A percentile compares a stretch with the other conserved stretches of the same genome.
Conservation (phyloP, 2,113 vertebrate species). For the Sclerurus mexicanus region DNA sequence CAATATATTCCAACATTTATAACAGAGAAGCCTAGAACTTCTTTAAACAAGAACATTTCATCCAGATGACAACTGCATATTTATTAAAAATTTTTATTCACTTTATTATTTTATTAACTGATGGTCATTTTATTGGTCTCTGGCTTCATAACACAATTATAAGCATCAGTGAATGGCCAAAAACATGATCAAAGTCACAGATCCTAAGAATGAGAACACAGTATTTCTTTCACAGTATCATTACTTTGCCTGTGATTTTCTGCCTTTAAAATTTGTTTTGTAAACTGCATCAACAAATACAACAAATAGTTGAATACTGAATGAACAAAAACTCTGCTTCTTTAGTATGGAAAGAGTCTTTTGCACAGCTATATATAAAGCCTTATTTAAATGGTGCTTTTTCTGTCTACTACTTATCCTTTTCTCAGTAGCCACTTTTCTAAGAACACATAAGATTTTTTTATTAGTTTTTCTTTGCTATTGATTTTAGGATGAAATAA, state of each 20-base stretch:
- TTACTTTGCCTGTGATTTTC: background rate
- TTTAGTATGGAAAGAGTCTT: background rate
- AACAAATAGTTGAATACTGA: background rate
- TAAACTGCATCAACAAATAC: background rate
- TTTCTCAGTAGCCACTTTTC: background rate
- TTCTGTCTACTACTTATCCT: background rate
- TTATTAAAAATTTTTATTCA: background rate
- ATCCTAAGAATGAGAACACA: background rate
- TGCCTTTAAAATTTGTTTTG: background rate
- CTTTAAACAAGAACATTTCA: background rate
- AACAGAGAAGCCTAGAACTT: background rate
- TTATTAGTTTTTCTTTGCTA: background rate
- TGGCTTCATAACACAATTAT: background rate
- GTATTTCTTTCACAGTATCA: background rate
- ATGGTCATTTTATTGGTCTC: background rate
- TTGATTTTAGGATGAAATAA: background rate
- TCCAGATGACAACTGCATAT: background rate
- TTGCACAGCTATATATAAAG: background rate
- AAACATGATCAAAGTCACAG: background rate
- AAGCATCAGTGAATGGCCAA: background rate
- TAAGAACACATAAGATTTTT: background rate
- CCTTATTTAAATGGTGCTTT: background rate
- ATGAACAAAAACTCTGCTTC: background rate
- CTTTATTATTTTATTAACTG: background rate
- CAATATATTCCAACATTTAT: background rate